These are phyloP conservation scores for Tipula lateralis DNA, from an alignment of 2,888 invertebrate genomes.

Conservation along the genomic window DNA sequence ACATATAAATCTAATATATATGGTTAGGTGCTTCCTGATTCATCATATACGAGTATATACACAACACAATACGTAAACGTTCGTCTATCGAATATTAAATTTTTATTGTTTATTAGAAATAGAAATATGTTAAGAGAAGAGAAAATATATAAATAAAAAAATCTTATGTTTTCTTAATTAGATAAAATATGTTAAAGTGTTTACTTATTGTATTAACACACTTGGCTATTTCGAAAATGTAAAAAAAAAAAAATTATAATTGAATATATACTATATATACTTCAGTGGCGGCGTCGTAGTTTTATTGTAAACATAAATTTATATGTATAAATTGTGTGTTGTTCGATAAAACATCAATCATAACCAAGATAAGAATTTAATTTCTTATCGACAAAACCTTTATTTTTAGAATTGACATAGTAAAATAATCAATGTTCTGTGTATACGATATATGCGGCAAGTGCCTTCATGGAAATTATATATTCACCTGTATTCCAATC, in stretches of 20 bases:
- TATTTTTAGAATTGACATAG: neutral
- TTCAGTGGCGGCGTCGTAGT: neutral
- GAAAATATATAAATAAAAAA: neutral
- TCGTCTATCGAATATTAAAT: neutral
- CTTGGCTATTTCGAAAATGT: neutral
- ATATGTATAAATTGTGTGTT: neutral
- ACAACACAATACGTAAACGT: neutral
- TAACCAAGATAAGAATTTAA: neutral
- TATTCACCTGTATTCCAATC: neutral
- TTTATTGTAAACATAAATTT: neutral
- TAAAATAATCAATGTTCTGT: neutral
- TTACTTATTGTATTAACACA: slow-evolving; percentile 11
- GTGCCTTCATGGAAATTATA: neutral
- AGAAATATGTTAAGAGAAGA: neutral
- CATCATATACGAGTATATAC: neutral
- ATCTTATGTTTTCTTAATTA: slow-evolving; percentile 19
- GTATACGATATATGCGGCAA: neutral
- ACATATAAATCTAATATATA: neutral
- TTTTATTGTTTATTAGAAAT: neutral
- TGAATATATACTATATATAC: neutral
- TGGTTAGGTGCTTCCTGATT: slow-evolving; percentile 5
- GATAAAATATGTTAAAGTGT: slow-evolving; percentile 19
- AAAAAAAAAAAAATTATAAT: neutral
- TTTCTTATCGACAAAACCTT: neutral
- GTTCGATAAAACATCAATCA: neutral